These are phyloP conservation scores for Berghia stephanieae DNA, from an alignment of 1,140 invertebrate species.

Conservation along the genomic window DNA sequence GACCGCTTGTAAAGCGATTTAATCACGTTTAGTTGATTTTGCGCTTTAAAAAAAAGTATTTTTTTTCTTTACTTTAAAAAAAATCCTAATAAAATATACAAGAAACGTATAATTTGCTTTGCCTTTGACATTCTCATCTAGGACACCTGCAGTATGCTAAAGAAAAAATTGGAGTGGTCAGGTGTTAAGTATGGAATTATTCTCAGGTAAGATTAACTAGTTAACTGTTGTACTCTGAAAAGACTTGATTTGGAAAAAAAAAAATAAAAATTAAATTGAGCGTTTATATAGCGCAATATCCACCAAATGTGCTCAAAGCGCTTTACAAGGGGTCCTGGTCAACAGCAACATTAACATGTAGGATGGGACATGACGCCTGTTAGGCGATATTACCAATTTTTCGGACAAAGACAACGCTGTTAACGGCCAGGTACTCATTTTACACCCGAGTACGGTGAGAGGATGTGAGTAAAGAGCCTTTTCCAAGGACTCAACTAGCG, in stretches of 20 bases:
- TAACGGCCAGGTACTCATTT: no score
- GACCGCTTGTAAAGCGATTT: neutral
- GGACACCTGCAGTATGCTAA: neutral
- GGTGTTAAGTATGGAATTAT: constrained; percentile 13
- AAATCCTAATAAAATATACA: no score
- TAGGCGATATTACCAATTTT: no score
- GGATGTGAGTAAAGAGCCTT: no score
- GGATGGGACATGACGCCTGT: no score
- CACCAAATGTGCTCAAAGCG: neutral
- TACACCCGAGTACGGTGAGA: no score
- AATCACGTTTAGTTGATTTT: neutral
- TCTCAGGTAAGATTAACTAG: constrained; percentile 17
- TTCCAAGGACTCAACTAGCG: no score
- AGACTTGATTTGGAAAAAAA: no score
- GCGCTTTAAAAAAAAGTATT: neutral
- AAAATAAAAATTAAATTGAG: neutral
- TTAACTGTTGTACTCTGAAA: no score
- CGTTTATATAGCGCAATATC: neutral
- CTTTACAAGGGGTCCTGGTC: neutral
- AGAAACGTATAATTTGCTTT: no score
- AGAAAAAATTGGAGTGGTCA: constrained; percentile 16
- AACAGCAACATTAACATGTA: neutral
- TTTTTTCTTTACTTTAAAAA: neutral
- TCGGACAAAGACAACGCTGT: no score
- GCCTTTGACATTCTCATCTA: neutral